A percentile compares a stretch with the other conserved stretches of the same genome.
Conservation (phyloP, 2,888 invertebrate genomes). For the Calameuta idolon region DNA sequence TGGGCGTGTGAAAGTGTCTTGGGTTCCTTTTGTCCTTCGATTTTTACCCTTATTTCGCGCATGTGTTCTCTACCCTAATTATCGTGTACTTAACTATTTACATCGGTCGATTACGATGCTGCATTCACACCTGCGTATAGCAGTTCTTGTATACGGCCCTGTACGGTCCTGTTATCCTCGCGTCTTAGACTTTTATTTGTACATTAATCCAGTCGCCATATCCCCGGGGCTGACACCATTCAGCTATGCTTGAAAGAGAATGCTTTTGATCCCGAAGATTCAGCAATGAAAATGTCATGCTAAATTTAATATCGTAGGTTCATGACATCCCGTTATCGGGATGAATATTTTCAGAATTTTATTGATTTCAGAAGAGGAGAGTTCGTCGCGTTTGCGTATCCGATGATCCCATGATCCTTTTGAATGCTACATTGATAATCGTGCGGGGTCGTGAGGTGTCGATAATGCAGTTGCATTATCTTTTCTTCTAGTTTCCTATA, state of each 20-base stretch:
- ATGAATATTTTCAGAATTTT: background rate
- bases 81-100: background rate
- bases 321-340: background rate
- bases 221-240: background rate
- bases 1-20: constrained; percentile 60
- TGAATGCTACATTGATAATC: background rate
- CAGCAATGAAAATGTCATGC: background rate
- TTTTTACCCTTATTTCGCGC: background rate
- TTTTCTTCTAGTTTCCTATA: background rate
- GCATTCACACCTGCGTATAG: background rate
- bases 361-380: background rate
- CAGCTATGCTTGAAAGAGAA: background rate
- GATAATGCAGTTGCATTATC: background rate
- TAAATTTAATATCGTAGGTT: background rate
- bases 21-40: constrained; percentile 11
- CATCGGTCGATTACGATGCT: background rate
- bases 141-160: background rate
- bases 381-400: background rate
- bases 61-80: background rate
- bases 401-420: background rate
- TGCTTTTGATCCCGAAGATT: background rate
- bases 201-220: background rate
- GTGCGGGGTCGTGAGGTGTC: background rate
- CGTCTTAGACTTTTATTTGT: background rate
- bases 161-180: background rate